Evolutionary conservation across 2,113 vertebrate species (phyloP).

Genomic region (Syngnathus scovelli): DNA sequence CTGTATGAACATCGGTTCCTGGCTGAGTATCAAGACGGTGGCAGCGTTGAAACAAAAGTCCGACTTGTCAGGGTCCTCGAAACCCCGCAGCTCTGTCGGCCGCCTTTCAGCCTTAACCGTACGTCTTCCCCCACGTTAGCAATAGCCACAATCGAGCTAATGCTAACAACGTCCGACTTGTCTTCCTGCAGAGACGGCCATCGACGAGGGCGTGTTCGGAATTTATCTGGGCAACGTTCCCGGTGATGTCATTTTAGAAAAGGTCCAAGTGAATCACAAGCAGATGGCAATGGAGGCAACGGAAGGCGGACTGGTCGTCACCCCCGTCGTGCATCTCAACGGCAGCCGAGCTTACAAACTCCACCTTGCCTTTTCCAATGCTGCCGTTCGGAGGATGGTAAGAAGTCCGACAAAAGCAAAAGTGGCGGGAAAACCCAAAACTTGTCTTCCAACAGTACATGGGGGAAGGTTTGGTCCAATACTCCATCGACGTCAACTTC

Average conservation of each 20-base stretch:
- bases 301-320: conserved; percentile 11
- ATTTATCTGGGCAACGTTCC: conserved; percentile 57
- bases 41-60: conserved; percentile 35
- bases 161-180: not conserved
- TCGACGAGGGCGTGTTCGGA: conserved; percentile 23
- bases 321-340: conserved; percentile 18
- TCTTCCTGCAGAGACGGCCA: conserved; percentile 32
- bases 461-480: conserved; percentile 43
- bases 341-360: conserved; percentile 38
- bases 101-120: conserved; percentile 41
- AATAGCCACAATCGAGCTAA: not conserved
- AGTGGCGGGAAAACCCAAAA: not conserved
- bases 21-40: conserved; percentile 32
- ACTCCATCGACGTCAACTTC: conserved; percentile 44
- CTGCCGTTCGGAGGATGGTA: conserved; percentile 26
- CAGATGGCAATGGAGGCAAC: conserved; percentile 5
- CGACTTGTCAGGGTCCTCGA: conserved; percentile 27
- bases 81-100: conserved; percentile 36
- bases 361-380: conserved; percentile 36
- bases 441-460: conserved; percentile 40
- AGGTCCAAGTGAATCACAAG: conserved; percentile 38
- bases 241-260: conserved; percentile 40
- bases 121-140: not conserved
- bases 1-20: conserved; percentile 52
- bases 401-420: conserved; percentile 11